These are phyloP conservation scores for Phortica magna DNA, from an alignment of 2,888 invertebrate genomes.

Conservation along the genomic window DNA sequence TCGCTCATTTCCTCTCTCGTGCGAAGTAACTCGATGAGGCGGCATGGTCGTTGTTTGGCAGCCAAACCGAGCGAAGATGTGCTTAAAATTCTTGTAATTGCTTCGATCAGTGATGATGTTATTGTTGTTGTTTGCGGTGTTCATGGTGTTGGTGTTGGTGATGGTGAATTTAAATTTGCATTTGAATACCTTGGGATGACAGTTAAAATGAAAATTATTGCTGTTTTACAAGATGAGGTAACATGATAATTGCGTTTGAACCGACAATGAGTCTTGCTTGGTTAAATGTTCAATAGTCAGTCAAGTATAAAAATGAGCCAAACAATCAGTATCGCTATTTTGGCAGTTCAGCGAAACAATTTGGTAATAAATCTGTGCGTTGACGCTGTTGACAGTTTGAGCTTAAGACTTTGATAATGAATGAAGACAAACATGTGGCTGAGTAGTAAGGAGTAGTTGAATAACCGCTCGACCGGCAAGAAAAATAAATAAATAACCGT, in stretches of 20 bases:
- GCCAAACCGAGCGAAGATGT: neutral
- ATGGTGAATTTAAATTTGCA: slow-evolving; percentile 7
- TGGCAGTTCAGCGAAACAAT: neutral
- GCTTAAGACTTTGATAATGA: slow-evolving; percentile 16
- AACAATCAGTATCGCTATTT: slow-evolving; percentile 35
- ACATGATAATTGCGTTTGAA: slow-evolving; percentile 71
- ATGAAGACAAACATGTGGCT: neutral
- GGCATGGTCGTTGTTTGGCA: neutral
- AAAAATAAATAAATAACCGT: slow-evolving; percentile 20
- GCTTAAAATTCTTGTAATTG: slow-evolving; percentile 48
- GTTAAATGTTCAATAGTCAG: slow-evolving; percentile 68
- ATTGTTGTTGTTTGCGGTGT: neutral
- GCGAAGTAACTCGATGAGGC: neutral
- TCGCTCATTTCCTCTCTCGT: neutral
- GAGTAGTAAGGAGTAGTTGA: slow-evolving; percentile 28
- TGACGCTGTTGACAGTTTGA: slow-evolving; percentile 26
- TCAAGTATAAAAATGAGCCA: slow-evolving; percentile 58
- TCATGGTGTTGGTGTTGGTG: neutral
- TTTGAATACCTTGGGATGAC: slow-evolving; percentile 28
- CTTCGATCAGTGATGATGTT: neutral
- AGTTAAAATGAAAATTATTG: slow-evolving; percentile 60
- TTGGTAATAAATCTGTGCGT: slow-evolving; percentile 24
- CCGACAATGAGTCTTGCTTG: slow-evolving; percentile 59
- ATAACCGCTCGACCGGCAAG: slow-evolving; percentile 37
- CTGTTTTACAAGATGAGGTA: slow-evolving; percentile 57